Evolutionary conservation across 2,113 vertebrate species (phyloP).

Genomic region (Plecturocebus donacophilus): DNA sequence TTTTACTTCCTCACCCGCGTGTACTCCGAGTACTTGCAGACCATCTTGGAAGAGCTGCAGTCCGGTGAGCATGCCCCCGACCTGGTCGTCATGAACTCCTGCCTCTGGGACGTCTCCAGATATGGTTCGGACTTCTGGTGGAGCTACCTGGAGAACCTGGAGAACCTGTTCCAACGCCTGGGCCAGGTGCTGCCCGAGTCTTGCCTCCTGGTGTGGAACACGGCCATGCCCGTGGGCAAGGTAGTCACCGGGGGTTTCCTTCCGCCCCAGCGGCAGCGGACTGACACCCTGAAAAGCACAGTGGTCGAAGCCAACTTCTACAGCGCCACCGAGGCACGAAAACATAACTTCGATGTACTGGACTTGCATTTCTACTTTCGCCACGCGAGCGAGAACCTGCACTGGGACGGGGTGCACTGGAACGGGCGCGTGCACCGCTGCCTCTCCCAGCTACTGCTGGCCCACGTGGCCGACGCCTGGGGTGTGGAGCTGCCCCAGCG

Average conservation of each 20-base stretch:
- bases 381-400: conserved; percentile 79
- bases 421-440: conserved; percentile 85
- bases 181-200: conserved; percentile 79
- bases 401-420: conserved; percentile 89
- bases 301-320: conserved; percentile 90
- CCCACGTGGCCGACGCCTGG: conserved; percentile 89
- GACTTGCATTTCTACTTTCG: conserved; percentile 92
- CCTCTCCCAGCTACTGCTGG: conserved; percentile 88
- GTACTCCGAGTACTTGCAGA: conserved; percentile 87
- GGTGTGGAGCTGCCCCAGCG: conserved; percentile 79
- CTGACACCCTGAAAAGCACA: conserved; percentile 67
- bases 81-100: conserved; percentile 90
- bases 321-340: conserved; percentile 82
- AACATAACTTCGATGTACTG: conserved; percentile 86
- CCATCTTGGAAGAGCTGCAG: conserved; percentile 85
- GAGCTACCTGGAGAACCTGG: conserved; percentile 85
- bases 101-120: conserved; percentile 93
- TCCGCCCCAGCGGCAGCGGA: conserved; percentile 60
- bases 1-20: conserved; percentile 91
- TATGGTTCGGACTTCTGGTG: conserved; percentile 76
- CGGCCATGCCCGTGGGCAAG: conserved; percentile 89
- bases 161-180: conserved; percentile 83
- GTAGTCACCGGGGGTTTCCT: conserved; percentile 85
- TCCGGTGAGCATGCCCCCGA: conserved; percentile 72
- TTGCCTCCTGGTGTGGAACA: conserved; percentile 89